Evolutionary conservation across 2,888 invertebrate genomes (phyloP), one percentile per base, ranked within the genome.

Genomic region (Hololepta plana): DNA sequence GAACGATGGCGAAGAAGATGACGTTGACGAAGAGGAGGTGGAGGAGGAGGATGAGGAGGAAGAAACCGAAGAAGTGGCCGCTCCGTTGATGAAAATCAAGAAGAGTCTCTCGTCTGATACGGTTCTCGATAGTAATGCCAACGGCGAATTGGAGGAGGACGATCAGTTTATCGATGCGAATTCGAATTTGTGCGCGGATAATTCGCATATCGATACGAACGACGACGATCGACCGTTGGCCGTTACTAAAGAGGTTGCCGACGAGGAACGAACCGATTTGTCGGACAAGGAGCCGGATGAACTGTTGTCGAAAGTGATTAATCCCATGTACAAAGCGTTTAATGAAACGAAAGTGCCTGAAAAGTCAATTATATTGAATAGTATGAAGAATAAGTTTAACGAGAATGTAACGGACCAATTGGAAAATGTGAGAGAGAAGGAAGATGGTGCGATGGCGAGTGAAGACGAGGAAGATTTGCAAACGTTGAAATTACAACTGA

Each of bases 331-430:
- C n/a, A n/a, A n/a, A n/a, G n/a, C n/a, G 46, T 32, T 16, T 33
- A n/a, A n/a, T n/a, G n/a, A n/a, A n/a, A n/a, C n/a, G 38, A 65
- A 65, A 42, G 54, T 64, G 44, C 63, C 66, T 43, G 65, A 64
- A 47, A 67, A 64, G 55, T 43, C 46, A 20, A 39, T 51, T 32
- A 53, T 62, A 42, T 48, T 62, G 44, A 53, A 62, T 49, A 66
- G 64, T 53, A 67, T 67, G 67, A 67, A 62, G 41, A 60, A 65
- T 54, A 59, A 59, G 44, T 64, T 55, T 32, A 55, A 54, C 34
- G 50, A 53, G n/a, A n/a, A n/a, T n/a, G n/a, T n/a, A n/a, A n/a
- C n/a, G n/a, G n/a, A n/a, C n/a, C n/a, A n/a, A n/a, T n/a, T n/a
- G n/a, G 30, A 21, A 12, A 10, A n/a, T 5, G 14, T 16, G 10